These are phyloP conservation scores for Beroe forskalii DNA, from an alignment of 37 sponge, comb jelly and placozoan species.

Conservation along the genomic window DNA sequence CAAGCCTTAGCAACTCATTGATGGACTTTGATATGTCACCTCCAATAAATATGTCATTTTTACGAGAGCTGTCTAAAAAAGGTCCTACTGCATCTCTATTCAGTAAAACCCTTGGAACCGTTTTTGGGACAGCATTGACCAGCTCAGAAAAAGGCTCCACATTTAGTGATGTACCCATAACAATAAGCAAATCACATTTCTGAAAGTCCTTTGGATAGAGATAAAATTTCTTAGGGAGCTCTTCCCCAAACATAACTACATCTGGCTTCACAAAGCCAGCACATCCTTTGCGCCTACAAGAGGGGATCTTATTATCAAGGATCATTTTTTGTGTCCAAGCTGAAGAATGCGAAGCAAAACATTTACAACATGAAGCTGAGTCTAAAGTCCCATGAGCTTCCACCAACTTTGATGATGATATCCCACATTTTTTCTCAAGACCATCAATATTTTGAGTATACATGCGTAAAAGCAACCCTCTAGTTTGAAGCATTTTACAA, in stretches of 20 bases:
- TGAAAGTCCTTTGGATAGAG: constrained; percentile 77
- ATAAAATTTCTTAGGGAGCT: constrained; percentile 82
- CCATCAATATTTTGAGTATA: constrained; percentile 98
- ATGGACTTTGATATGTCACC: constrained; percentile 77
- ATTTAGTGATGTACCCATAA: constrained; percentile 94
- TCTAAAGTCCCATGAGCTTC: constrained; percentile 92
- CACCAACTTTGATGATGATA: constrained; percentile 75
- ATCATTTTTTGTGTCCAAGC: constrained; percentile 42
- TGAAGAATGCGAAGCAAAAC: constrained; percentile 69
- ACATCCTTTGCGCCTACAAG: not conserved
- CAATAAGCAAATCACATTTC: constrained; percentile 84
- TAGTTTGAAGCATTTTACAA: constrained; percentile 79
- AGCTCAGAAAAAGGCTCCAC: constrained; percentile 92
- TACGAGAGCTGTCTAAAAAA: constrained; percentile 68
- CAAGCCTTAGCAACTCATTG: constrained; percentile 64
- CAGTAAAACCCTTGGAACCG: constrained; percentile 78
- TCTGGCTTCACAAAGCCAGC: constrained; percentile 87
- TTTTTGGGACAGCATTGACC: constrained; percentile 67
- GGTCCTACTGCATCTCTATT: constrained; percentile 88
- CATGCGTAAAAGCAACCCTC: constrained; percentile 77
- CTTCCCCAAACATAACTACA: constrained; percentile 96
- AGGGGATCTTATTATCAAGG: constrained; percentile 17
- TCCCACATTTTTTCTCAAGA: constrained; percentile 74
- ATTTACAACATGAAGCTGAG: constrained; percentile 84
- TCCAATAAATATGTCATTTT: constrained; percentile 71